These are phyloP conservation scores for Sciaenops ocellatus DNA, from an alignment of 2,797 vertebrate species.

Conservation along the genomic window DNA sequence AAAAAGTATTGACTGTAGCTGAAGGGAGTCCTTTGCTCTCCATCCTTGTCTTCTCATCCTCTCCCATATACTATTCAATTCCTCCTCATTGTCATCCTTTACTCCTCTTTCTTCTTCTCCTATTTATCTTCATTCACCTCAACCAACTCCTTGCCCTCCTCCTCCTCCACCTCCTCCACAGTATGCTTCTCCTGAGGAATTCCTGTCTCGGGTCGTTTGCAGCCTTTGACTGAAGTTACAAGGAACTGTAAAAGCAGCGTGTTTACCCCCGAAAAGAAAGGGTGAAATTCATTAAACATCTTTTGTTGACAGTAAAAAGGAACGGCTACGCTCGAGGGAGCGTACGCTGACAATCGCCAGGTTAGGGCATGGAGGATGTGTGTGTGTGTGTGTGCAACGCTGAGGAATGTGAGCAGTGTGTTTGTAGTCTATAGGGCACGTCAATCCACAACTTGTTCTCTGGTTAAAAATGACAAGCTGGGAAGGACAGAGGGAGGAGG, in stretches of 20 bases:
- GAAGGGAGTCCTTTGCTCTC: not conserved
- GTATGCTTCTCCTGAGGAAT: slow-evolving; percentile 39
- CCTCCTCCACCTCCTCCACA: slow-evolving; percentile 21
- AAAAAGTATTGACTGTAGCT: not conserved
- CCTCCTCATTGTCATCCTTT: not conserved
- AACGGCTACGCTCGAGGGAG: slow-evolving; percentile 29
- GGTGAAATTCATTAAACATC: slow-evolving; percentile 70
- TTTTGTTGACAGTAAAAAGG: slow-evolving; percentile 66
- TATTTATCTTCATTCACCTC: not conserved
- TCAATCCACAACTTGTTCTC: slow-evolving; percentile 45
- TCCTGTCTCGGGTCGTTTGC: slow-evolving; percentile 46
- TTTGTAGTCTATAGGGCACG: slow-evolving; percentile 50
- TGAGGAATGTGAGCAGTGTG: slow-evolving; percentile 65
- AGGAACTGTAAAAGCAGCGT: slow-evolving; percentile 55
- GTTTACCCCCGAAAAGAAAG: slow-evolving; percentile 57
- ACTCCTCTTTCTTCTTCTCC: not conserved
- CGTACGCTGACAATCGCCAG: slow-evolving; percentile 40
- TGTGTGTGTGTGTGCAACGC: slow-evolving; percentile 29
- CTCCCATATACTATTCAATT: not conserved
- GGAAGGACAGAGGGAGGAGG: slow-evolving; percentile 21
- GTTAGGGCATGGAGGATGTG: slow-evolving; percentile 43
- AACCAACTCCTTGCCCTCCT: not conserved
- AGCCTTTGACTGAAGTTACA: slow-evolving; percentile 49
- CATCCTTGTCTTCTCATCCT: not conserved
- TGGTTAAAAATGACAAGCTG: slow-evolving; percentile 19